Percentiles rank a stretch among this genome's conserved stretches.
phyloP scores from a whole-genome alignment of 2,888 invertebrate species.

The Gnatocerus cornutus region DNA sequence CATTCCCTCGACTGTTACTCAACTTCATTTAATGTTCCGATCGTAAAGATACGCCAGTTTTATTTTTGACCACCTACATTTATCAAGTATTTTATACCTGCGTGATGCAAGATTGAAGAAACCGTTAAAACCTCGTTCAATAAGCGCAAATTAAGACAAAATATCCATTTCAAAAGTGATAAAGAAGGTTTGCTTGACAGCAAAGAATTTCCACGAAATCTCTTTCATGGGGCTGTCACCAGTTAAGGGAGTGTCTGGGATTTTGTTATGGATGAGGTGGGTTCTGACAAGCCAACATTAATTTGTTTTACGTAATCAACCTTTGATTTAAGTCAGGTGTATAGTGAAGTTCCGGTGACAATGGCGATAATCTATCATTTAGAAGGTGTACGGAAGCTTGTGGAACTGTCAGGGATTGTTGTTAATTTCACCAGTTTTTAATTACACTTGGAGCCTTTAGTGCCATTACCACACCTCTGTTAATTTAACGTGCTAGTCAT shows the following conservation, averaged over 20 bases:
- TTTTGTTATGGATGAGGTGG: constrained; percentile 43
- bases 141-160: too few relatives aligned
- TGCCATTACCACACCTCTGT: constrained; percentile 18
- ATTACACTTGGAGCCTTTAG: constrained; percentile 17
- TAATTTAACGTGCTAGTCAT: constrained; percentile 7
- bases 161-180: too few relatives aligned
- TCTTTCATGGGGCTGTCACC: constrained; percentile 28
- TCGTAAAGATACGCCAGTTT: constrained; percentile 31
- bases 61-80: constrained; percentile 45
- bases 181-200: constrained; percentile 2
- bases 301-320: constrained; percentile 48
- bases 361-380: constrained; percentile 41
- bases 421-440: constrained; percentile 38
- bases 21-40: constrained; percentile 35
- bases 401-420: constrained; percentile 24
- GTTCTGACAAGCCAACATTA: constrained; percentile 37
- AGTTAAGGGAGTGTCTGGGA: constrained; percentile 31
- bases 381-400: constrained; percentile 27
- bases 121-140: too few relatives aligned
- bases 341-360: constrained; percentile 30
- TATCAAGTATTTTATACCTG: constrained; percentile 24
- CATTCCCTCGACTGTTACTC: constrained; percentile 31
- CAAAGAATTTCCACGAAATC: constrained; percentile 25
- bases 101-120: too few relatives aligned
- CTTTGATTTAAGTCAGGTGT: constrained; percentile 43